Evolutionary conservation across 2,797 vertebrate genomes (phyloP), one percentile per base, ranked within the genome.

Genomic region (Poecilia picta): DNA sequence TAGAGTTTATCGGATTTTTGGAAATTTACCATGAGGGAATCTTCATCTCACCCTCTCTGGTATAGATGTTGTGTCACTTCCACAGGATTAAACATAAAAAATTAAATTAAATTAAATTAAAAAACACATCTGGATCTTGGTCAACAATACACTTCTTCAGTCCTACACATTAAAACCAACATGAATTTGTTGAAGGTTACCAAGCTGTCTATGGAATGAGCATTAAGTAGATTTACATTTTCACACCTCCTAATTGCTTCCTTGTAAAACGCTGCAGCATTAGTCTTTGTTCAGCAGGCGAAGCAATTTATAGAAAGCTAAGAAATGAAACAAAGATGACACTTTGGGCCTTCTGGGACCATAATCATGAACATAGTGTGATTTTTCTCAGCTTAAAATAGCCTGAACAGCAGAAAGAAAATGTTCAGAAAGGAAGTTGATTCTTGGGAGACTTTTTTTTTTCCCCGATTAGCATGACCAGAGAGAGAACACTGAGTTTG

Each of bases 351-450:
- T 75, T 81, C 59, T 53, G 59, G 85, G 76, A 55, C 43, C 75
- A 47, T 79, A 55, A 39, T 72, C 47, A 82, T 79, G 57, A 74
- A 77, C 73, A 43, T 16, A n/a, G 28, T 71, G 31, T 74, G 77
- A 83, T 85, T 49, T 72, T 68, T 49, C 75, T 59, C 45, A 39
- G 76, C 79, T 85, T 77, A 78, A 89, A 88, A 88, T 83, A 86
- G 76, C 66, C 72, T 20, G 25, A 85, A 73, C 62, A 73, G 74
- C 62, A 73, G 72, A 74, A 62, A 75, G 73, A 83, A 85, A 85
- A 86, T 85, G 43, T 88, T 85, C 51, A 49, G 39, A 81, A 70
- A 74, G 28, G 76, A 87, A 85, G 70, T n/a, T 79, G 23, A 66
- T 82, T 88, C 70, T 88, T 43, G 11, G 20, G 45, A 72, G 77